phyloP scores from a whole-genome alignment of 1,140 invertebrate species.

The Apolygus lucorum region DNA sequence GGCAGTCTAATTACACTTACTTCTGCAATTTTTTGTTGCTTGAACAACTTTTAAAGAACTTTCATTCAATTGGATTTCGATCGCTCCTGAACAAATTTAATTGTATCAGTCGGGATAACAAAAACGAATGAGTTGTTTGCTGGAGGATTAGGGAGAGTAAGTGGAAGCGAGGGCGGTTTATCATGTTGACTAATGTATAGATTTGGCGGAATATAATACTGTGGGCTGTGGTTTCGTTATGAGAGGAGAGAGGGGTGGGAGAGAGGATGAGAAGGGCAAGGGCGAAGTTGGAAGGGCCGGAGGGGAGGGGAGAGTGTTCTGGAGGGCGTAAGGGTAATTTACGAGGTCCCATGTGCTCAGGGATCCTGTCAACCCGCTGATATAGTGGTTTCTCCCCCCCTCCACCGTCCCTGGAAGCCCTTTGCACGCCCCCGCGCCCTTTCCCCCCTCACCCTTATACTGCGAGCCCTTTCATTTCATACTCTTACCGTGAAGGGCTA shows the following conservation, averaged over 20 bases:
- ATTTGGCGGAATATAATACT: constrained; percentile 15
- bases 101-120: no score
- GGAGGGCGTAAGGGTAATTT: constrained; percentile 4
- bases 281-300: neutral
- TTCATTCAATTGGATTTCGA: no score
- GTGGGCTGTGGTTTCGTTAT: neutral
- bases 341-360: constrained; percentile 16
- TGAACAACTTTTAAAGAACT: no score
- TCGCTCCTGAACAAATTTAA: no score
- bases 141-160: neutral
- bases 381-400: constrained; percentile 7
- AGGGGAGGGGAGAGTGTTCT: neutral
- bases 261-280: neutral
- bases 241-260: neutral
- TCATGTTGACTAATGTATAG: constrained; percentile 16
- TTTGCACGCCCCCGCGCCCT: neutral
- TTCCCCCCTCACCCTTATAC: neutral
- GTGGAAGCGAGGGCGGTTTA: constrained; percentile 5
- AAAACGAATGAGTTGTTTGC: constrained; percentile 10
- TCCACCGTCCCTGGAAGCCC: neutral
- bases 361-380: constrained; percentile 10
- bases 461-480: constrained; percentile 14
- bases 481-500: constrained; percentile 4
- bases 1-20: no score
- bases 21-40: no score